Percentiles rank a stretch among this genome's conserved stretches.
Evolutionary conservation across 2,113 vertebrate species (phyloP).

Genomic region (Bos javanicus): DNA sequence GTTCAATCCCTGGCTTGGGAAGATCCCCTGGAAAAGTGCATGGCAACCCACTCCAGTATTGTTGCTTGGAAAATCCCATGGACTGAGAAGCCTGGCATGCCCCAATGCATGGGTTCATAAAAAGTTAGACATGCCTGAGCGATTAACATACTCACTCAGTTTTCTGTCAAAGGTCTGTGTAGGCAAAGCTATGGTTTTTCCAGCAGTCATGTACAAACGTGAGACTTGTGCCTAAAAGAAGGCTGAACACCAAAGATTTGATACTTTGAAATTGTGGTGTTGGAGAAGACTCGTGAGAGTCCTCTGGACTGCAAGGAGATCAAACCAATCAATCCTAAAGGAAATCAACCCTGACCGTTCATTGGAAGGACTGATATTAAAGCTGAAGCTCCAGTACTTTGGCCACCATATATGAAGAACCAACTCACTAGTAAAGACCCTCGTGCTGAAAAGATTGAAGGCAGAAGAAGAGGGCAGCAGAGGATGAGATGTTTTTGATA

Average conservation of each 20-base stretch:
- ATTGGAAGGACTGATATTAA: not conserved
- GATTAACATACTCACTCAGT: not conserved
- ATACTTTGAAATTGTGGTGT: not conserved
- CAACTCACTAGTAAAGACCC: not conserved
- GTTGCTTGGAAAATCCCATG: not conserved
- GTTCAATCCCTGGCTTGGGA: no score
- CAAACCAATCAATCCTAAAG: not conserved
- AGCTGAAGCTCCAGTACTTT: not conserved
- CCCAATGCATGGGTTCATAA: not conserved
- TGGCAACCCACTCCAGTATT: not conserved
- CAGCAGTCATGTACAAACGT: not conserved
- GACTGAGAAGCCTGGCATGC: not conserved
- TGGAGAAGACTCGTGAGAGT: not conserved
- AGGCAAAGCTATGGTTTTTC: not conserved
- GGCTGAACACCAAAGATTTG: not conserved
- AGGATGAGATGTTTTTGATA: not conserved
- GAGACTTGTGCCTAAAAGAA: not conserved
- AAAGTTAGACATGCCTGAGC: not conserved
- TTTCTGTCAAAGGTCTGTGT: not conserved
- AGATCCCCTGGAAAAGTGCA: not conserved
- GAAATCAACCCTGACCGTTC: rapidly evolving
- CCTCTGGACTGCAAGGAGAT: not conserved
- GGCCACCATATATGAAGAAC: not conserved
- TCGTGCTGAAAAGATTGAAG: not conserved
- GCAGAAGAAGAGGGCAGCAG: not conserved